Percentiles rank a stretch among this genome's conserved stretches.
phyloP scores from a whole-genome alignment of 2,888 invertebrate species.

The Tanytarsus gracilentus region DNA sequence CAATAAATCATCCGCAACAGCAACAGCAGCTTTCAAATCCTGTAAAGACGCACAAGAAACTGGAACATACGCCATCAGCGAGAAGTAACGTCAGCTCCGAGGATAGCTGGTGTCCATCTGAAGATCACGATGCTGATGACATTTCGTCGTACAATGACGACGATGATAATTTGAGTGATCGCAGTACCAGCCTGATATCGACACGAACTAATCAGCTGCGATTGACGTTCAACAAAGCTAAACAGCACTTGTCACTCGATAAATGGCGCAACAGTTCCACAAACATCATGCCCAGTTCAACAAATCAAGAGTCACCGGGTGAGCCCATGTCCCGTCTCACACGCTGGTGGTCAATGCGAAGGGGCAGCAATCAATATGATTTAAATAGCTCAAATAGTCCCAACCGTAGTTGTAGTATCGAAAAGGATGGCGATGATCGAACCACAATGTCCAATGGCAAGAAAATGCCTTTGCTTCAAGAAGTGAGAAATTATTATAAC shows the following conservation, averaged over 20 bases:
- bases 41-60: conserved; percentile 32
- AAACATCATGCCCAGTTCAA: conserved; percentile 30
- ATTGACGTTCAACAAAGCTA: conserved; percentile 71
- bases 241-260: conserved; percentile 63
- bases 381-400: conserved; percentile 33
- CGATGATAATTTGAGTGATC: conserved; percentile 38
- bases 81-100: conserved; percentile 47
- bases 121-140: conserved; percentile 44
- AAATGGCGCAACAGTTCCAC: conserved; percentile 53
- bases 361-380: conserved; percentile 76
- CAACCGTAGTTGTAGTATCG: conserved; percentile 19
- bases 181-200: conserved; percentile 34
- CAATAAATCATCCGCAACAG: conserved; percentile 34
- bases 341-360: conserved; percentile 81
- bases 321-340: conserved; percentile 71
- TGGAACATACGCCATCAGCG: conserved; percentile 36
- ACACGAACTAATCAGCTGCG: conserved; percentile 66
- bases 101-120: conserved; percentile 54
- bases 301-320: conserved; percentile 46
- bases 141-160: conserved; percentile 57
- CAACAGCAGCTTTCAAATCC: conserved; percentile 41
- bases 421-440: conserved; percentile 17
- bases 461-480: conserved; percentile 74
- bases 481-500: conserved; percentile 51
- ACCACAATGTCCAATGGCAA: conserved; percentile 37